Evolutionary conservation across 2,888 invertebrate species (phyloP), one percentile per base, ranked within the genome.

Genomic region (Drosophila paracracens): DNA sequence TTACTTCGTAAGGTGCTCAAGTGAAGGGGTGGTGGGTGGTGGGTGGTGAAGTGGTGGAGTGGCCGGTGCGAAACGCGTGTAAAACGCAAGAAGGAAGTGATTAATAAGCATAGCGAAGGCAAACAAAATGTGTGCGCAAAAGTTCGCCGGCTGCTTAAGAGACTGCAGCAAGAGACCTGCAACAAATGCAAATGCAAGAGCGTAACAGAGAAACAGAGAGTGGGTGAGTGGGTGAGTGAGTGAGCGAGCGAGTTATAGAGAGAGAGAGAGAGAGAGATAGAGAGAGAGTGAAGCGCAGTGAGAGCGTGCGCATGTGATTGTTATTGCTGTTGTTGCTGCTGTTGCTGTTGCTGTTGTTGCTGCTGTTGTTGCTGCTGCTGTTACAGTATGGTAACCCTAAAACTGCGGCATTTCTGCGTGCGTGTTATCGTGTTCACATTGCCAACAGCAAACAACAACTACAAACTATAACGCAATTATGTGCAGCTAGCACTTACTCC

Each of bases 401-500:
- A 83, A 62, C 27, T 35, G 27, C 48, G 54, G 56, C 67, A 56
- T 40, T 67, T 51, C 68, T 67, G 74, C 69, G 81, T 83, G 81
- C 73, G 73, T 82, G 79, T 85, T 82, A 81, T 78, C 82, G 84
- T 76, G 81, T 72, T 74, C 52, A 70, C 70, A 76, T 36, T 66
- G 71, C 77, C 67, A 76, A 70, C 83, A 65, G 27, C 16, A 29
- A 29, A n/a, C 50, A 56, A 56, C 57, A 43, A 82, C 82, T 76
- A 75, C 81, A 82, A 86, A 83, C 84, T 85, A 81, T 84, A 85
- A 85, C 81, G 87, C 83, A 85, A 87, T 87, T 83, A 87, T 81
- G 82, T 82, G 76, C 76, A 74, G 54, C 57, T 29, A 33, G 21
- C 35, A 18, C 61, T n/a, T 31, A 11, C 36, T 52, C 11, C n/a